Evolutionary conservation across 1,140 invertebrate genomes (phyloP).

Genomic region (Matsumurasca onukii): DNA sequence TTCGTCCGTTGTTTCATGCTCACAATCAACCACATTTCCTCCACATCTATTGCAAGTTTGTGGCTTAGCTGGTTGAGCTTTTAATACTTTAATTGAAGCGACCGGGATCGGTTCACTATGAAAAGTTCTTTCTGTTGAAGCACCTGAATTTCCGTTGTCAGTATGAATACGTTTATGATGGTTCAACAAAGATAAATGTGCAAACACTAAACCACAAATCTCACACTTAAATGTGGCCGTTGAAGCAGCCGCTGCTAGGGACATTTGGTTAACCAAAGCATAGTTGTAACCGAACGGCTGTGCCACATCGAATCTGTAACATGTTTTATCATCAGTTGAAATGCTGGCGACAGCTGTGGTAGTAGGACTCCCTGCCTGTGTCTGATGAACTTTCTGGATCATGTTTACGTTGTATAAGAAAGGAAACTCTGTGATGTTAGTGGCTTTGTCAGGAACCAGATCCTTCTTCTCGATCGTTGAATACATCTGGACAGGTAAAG

Average conservation of each 20-base stretch:
- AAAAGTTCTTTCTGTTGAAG: conserved; percentile 36
- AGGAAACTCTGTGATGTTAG: conserved; percentile 52
- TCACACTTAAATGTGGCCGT: conserved; percentile 85
- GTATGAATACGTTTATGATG: conserved; percentile 80
- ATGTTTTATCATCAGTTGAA: conserved; percentile 54
- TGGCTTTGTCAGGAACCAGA: conserved; percentile 40
- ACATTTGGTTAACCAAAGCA: conserved; percentile 57
- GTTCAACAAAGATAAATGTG: conserved; percentile 72
- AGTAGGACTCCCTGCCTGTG: conserved; percentile 22
- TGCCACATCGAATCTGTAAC: conserved; percentile 56
- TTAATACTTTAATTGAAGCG: no score
- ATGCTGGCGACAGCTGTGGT: conserved; percentile 46
- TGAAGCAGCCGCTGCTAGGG: conserved; percentile 61
- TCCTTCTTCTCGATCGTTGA: conserved; percentile 34
- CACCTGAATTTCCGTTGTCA: conserved; percentile 47
- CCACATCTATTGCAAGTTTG: conserved; percentile 53
- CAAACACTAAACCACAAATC: conserved; percentile 79
- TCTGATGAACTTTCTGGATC: conserved; percentile 50
- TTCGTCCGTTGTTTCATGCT: conserved; percentile 49
- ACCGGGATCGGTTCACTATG: conserved; percentile 42
- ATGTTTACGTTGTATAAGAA: conserved; percentile 58
- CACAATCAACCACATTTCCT: conserved; percentile 49
- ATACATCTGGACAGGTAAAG: conserved; percentile 29
- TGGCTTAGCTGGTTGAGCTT: conserved; percentile 37
- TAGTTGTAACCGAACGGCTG: conserved; percentile 57